Percentiles rank a stretch among this genome's conserved stretches.
Conservation (phyloP, 2,888 invertebrate species). For the Luperina nickerlii region DNA sequence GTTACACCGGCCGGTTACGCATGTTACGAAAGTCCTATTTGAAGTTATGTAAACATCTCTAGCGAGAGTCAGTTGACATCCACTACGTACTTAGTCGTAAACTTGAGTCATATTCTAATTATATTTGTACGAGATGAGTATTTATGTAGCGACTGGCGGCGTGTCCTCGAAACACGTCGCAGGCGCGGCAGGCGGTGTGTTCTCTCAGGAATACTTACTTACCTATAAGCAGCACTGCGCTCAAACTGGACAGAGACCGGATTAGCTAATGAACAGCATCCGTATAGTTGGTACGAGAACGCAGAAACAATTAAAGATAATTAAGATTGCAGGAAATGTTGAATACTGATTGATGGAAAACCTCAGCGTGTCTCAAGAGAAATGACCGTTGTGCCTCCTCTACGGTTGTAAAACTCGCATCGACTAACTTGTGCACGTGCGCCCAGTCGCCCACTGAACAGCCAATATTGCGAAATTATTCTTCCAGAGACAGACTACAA, state of each 20-base stretch:
- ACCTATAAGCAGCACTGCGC: neutral
- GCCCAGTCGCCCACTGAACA: neutral
- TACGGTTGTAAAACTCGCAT: neutral
- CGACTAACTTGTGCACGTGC: neutral
- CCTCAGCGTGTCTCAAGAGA: neutral
- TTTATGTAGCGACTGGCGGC: neutral
- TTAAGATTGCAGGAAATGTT: constrained; percentile 34
- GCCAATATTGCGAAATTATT: neutral
- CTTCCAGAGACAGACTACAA: neutral
- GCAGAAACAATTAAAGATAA: constrained; percentile 30
- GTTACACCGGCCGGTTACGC: neutral
- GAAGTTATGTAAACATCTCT: neutral
- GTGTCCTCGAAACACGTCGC: neutral
- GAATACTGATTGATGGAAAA: constrained; percentile 28
- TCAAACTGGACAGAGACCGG: neutral
- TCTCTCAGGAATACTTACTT: neutral
- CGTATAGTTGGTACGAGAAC: neutral
- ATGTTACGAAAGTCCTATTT: neutral
- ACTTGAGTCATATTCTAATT: neutral
- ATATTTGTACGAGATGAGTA: neutral
- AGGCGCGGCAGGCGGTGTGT: neutral
- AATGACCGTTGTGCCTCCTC: neutral
- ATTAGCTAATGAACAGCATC: neutral
- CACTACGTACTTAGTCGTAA: neutral
- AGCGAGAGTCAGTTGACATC: neutral